Conservation (phyloP, 2,888 invertebrate genomes). For the Belgica antarctica region DNA sequence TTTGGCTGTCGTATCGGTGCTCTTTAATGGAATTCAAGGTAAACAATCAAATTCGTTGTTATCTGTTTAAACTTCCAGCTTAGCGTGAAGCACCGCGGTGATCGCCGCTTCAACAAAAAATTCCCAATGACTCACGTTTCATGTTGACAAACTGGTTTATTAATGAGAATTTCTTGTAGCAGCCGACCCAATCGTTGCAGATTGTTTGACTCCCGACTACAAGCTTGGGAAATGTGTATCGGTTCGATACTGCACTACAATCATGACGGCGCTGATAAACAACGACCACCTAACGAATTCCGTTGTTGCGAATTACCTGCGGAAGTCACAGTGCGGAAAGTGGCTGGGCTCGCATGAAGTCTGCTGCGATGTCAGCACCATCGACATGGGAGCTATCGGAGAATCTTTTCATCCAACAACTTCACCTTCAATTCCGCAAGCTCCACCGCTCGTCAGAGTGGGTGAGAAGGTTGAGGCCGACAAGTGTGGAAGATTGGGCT, state of each 20-base stretch:
- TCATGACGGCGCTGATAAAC: slow-evolving; percentile 37
- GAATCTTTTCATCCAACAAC: background rate
- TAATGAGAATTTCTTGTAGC: background rate
- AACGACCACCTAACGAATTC: slow-evolving; percentile 32
- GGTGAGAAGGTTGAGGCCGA: background rate
- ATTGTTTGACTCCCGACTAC: slow-evolving; percentile 41
- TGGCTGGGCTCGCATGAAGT: background rate
- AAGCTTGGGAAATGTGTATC: slow-evolving; percentile 36
- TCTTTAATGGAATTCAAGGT: too few relatives aligned
- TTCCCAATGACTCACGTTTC: background rate
- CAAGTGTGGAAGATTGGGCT: slow-evolving; percentile 19
- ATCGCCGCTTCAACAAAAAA: background rate
- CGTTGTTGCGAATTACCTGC: slow-evolving; percentile 19
- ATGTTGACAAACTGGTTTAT: background rate
- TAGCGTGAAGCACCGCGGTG: too few relatives aligned
- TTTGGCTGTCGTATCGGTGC: too few relatives aligned
- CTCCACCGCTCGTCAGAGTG: background rate
- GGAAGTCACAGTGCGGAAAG: slow-evolving; percentile 35
- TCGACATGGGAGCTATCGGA: slow-evolving; percentile 18
- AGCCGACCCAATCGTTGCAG: background rate
- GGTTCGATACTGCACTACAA: slow-evolving; percentile 16
- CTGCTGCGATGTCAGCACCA: slow-evolving; percentile 17
- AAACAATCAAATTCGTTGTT: too few relatives aligned
- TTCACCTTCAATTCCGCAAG: background rate
- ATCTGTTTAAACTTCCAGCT: too few relatives aligned